A percentile compares a stretch with the other conserved stretches of the same genome.
Conservation (phyloP, 1,140 invertebrate genomes). For the Campoletis sonorensis region DNA sequence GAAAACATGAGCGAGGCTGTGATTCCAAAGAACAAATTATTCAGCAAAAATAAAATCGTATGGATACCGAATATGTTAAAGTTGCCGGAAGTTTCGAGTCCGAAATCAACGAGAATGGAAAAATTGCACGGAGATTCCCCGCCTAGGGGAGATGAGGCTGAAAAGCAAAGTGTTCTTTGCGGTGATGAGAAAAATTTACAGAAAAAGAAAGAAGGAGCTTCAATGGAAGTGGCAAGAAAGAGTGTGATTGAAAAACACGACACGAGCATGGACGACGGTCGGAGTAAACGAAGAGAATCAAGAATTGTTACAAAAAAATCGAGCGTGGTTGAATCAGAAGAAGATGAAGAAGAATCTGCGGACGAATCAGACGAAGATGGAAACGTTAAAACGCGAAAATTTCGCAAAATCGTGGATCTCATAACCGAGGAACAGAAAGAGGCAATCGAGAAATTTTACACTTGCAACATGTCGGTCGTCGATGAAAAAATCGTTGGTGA, state of each 20-base stretch:
- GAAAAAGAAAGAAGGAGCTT: neutral
- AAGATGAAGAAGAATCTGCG: neutral
- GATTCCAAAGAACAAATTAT: neutral
- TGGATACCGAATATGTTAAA: slow-evolving; percentile 43
- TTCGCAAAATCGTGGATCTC: slow-evolving; percentile 62
- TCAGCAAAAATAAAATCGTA: slow-evolving; percentile 22
- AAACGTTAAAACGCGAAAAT: neutral
- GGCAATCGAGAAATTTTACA: slow-evolving; percentile 61
- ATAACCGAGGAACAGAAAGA: slow-evolving; percentile 64
- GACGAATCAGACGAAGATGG: neutral
- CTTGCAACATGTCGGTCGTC: slow-evolving; percentile 58
- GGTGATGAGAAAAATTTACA: neutral
- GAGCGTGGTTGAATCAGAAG: neutral
- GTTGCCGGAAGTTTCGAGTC: slow-evolving; percentile 28
- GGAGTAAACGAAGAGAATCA: neutral
- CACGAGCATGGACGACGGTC: neutral
- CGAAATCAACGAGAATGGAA: slow-evolving; percentile 25
- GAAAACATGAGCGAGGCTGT: neutral
- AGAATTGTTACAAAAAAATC: neutral
- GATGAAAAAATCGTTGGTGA: slow-evolving; percentile 54
- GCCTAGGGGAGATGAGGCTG: slow-evolving; percentile 42
- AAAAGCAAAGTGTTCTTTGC: neutral
- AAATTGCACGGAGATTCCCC: slow-evolving; percentile 26
- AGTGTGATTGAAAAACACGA: neutral
- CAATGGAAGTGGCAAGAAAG: neutral